Evolutionary conservation across 2,797 vertebrate species (phyloP), one percentile per base, ranked within the genome.

Genomic region (Sebastes minor): DNA sequence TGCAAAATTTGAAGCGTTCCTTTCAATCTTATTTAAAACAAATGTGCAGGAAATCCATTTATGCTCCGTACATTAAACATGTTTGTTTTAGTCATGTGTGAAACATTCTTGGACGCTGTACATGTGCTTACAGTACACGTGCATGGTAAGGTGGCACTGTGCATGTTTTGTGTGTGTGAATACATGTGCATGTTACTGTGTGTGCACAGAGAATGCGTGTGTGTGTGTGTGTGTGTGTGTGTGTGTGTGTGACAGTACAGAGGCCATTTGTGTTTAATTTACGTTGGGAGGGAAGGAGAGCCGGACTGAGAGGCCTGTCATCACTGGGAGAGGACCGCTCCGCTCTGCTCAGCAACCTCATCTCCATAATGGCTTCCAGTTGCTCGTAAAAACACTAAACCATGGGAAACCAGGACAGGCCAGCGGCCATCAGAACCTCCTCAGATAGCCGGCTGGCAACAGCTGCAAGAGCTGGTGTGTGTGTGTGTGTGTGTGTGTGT

Each of bases 341-440:
- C 32, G 60, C 79, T 80, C 84, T 57, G 86, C 76, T 86, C 92
- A 83, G 85, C 90, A 81, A 87, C 89, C 94, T 94, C 94, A 93
- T 94, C 94, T 94, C 89, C 92, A 88, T 96, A 96, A 96, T 95
- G 94, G 94, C 90, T 96, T 96, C 95, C 95, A 96, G 95, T 95
- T 82, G 88, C 94, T 95, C 92, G 83, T 96, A 95, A 96, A 70
- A 92, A 92, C 89, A 86, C 71, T 46, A 78, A 90, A 87, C 88
- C 91, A 91, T 94, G 93, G 92, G 92, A 93, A 95, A 93, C 88
- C 90, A 81, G 83, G 90, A 93, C 86, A 89, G 88, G 81, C 85
- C 79, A 86, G 80, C 59, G 71, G 82, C 76, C 76, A 84, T 81
- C 78, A 78, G 72, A 89, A 68, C 81, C 80, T 86, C 69, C 62